Base-by-base conservation (phyloP, 2,797 vertebrate species). In the Tarsius wallacei region DNA sequence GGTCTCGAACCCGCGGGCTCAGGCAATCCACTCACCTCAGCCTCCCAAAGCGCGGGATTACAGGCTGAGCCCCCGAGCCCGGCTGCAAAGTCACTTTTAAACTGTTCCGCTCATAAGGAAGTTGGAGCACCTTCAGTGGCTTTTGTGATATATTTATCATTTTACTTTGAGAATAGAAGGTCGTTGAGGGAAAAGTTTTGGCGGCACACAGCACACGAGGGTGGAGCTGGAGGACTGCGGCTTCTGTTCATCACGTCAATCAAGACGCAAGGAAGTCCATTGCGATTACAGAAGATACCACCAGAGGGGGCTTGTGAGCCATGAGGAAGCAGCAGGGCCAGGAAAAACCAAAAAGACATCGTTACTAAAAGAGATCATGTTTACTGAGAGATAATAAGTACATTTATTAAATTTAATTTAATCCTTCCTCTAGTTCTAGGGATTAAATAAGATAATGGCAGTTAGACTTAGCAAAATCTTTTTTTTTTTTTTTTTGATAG, bases 251-350 rank as follows among this genome's bases (percentile, higher is more conserved):
- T 63, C 26, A 1, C n/a, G 11, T 3, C 21, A 1, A 0, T 9
- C 21, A 33, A 63, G 33, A 61, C 7, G 0, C 0, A 1, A 6
- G 2, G 42, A 91, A 96, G 63, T 73, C 21, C 26, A 22, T 31
- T 93, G 87, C 31, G 2, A 33, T 96, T 93, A 0, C 22, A 49
- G 19, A 22, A 83, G 2, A 2, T 24, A 55, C 94, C 96, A 97
- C 90, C 31, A 92, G 97, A 97, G 92, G 71, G 92, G 15, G 49
- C 0, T 1, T 5, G 47, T 66, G 80, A 85, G 81, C 87, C 61
- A 47, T 13, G 28, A 89, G 55, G 13, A 28, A 66, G 16, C 3
- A 49, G 26, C 26, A 26, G 19, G 49, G 66, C 3, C 0, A 0
- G 36, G 5, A 17, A 57, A 63, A 68, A 5, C 0, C 5, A 7